Base-by-base conservation (phyloP, 2,888 invertebrate species). In the Acleris cristana region DNA sequence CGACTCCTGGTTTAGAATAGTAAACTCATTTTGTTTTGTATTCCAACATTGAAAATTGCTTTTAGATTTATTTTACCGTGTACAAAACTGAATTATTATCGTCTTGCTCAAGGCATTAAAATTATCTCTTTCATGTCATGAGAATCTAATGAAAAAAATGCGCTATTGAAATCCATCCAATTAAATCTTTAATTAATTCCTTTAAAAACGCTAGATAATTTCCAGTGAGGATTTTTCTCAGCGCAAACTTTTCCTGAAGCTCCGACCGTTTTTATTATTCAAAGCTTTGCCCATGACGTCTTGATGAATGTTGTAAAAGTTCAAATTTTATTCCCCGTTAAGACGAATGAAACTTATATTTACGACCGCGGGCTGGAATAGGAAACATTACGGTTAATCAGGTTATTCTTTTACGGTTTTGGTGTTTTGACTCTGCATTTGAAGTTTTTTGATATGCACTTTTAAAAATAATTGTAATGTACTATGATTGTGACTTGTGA, bases 241-340 rank as follows among this genome's bases (percentile, higher is more conserved):
- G 26, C 40, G 49, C 44, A 18, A 56, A 65, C 49, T 61, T 65
- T 52, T 14, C 21, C 21, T 57, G 23, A 21, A 53, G 57, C 57
- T 19, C 18, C 8, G 30, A 14, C 51, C 21, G 61, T 34, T 66
- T 68, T 68, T 70, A 70, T 69, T 70, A 72, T 72, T 69, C 69
- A 72, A 69, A 70, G 62, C 53, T 66, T 70, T 70, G 69, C 70
- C 34, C 70, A 64, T 70, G 70, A 70, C 70, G 71, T 70, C 71
- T 64, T 72, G 69, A 72, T 70, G 68, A 72, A 72, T 72, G 72
- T 71, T 64, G 64, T 62, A 70, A 71, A 70, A 72, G 67, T 69
- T 72, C 68, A 70, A 58, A 64, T 69, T 72, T 71, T 71, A 70
- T 70, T 69, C 69, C 48, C 60, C 57, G 58, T 62, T 65, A 65